Percentiles rank a stretch among this genome's conserved stretches.
Conservation (phyloP, 35 echinoderm and acorn worm genomes). For the Nesometra sesokonis region DNA sequence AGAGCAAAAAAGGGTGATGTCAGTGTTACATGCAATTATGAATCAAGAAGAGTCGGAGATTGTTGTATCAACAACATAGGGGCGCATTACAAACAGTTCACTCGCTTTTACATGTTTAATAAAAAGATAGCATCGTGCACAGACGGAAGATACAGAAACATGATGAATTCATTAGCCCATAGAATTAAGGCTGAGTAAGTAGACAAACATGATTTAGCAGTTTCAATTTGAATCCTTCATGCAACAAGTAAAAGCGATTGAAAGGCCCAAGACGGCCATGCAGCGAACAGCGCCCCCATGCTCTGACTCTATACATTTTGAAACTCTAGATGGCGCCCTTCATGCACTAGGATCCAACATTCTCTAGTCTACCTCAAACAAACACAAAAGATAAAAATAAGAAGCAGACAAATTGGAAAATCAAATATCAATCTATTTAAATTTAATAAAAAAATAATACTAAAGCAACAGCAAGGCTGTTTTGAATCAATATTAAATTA, state of each 20-base stretch:
- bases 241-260: neutral
- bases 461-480: neutral
- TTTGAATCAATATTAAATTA: neutral
- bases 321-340: neutral
- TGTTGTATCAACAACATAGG: neutral
- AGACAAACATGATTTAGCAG: neutral
- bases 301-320: neutral
- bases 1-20: constrained; percentile 94
- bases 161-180: neutral
- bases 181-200: neutral
- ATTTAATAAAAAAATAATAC: neutral
- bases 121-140: neutral
- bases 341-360: neutral
- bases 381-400: neutral
- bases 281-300: neutral
- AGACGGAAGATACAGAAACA: neutral
- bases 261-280: neutral
- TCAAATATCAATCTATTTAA: neutral
- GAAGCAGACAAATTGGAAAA: neutral
- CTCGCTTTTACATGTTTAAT: neutral
- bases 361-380: neutral
- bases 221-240: constrained; percentile 1
- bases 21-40: constrained; percentile 87
- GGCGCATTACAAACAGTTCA: constrained; percentile 1
- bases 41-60: neutral